These are phyloP conservation scores for Syngnathus scovelli DNA, from an alignment of 2,113 vertebrate genomes.

Conservation along the genomic window DNA sequence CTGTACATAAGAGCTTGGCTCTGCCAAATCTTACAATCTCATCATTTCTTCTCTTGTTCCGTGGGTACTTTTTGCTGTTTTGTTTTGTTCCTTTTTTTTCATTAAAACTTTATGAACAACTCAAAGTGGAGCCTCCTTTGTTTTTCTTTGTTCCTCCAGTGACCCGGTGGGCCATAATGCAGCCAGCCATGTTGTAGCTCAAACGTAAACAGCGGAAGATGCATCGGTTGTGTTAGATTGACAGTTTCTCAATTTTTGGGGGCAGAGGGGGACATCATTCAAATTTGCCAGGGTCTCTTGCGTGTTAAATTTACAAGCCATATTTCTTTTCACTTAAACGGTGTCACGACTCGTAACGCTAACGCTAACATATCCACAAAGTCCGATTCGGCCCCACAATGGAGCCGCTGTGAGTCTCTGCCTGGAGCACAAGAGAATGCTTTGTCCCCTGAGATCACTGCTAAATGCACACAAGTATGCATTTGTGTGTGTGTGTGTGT, in stretches of 20 bases:
- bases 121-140: neutral
- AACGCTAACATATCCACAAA: slow-evolving; percentile 9
- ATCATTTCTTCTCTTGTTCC: slow-evolving; percentile 64
- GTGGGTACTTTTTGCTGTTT: slow-evolving; percentile 68
- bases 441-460: slow-evolving; percentile 40
- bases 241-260: neutral
- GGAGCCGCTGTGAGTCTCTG: neutral
- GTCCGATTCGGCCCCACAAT: slow-evolving; percentile 26
- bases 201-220: too few relatives aligned
- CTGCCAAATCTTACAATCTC: slow-evolving; percentile 60
- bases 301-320: neutral
- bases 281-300: neutral
- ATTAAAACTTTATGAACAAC: slow-evolving; percentile 66
- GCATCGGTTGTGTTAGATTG: too few relatives aligned
- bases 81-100: slow-evolving; percentile 37
- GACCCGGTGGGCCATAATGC: too few relatives aligned
- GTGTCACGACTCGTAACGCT: slow-evolving; percentile 6
- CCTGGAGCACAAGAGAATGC: slow-evolving; percentile 46
- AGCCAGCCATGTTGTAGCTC: too few relatives aligned
- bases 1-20: slow-evolving; percentile 73
- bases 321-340: neutral
- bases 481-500: slow-evolving; percentile 21
- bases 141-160: neutral
- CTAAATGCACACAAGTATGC: slow-evolving; percentile 50
- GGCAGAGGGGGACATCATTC: neutral